A percentile compares a stretch with the other conserved stretches of the same genome.
phyloP scores from a whole-genome alignment of 2,888 invertebrate genomes.

The Netelia inedita region DNA sequence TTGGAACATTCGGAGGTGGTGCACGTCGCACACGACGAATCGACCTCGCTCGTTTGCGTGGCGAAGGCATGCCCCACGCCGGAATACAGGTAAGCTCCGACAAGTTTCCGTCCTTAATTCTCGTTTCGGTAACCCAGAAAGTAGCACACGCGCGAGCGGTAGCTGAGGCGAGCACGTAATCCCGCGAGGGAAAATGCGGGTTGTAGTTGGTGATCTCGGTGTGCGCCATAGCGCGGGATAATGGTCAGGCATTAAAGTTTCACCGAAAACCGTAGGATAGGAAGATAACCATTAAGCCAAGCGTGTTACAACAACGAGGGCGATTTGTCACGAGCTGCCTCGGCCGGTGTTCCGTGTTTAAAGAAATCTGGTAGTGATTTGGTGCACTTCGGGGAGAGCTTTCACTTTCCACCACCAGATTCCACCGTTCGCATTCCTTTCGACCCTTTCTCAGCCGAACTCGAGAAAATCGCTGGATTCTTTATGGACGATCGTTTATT shows the following conservation, averaged over 20 bases:
- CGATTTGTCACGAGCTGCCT: constrained; percentile 47
- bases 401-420: neutral
- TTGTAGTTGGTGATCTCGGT: constrained; percentile 10
- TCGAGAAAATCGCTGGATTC: constrained; percentile 34
- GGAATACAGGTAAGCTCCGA: constrained; percentile 89
- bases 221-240: constrained; percentile 66
- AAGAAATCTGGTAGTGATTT: constrained; percentile 63
- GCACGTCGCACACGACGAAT: constrained; percentile 90
- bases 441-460: constrained; percentile 42
- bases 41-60: constrained; percentile 91
- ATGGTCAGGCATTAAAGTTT: constrained; percentile 73
- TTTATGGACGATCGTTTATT: constrained; percentile 51
- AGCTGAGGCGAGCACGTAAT: constrained; percentile 33
- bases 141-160: neutral
- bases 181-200: constrained; percentile 35
- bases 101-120: neutral
- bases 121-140: too few relatives aligned
- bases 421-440: neutral
- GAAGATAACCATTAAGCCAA: constrained; percentile 56
- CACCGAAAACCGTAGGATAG: constrained; percentile 64
- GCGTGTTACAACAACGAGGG: constrained; percentile 56
- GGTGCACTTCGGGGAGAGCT: neutral
- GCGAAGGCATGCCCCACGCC: constrained; percentile 93
- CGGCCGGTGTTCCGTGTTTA: constrained; percentile 26
- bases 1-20: constrained; percentile 90